Evolutionary conservation across 1,140 invertebrate genomes (phyloP), one percentile per base, ranked within the genome.

Genomic region (Papilio aristodemus): DNA sequence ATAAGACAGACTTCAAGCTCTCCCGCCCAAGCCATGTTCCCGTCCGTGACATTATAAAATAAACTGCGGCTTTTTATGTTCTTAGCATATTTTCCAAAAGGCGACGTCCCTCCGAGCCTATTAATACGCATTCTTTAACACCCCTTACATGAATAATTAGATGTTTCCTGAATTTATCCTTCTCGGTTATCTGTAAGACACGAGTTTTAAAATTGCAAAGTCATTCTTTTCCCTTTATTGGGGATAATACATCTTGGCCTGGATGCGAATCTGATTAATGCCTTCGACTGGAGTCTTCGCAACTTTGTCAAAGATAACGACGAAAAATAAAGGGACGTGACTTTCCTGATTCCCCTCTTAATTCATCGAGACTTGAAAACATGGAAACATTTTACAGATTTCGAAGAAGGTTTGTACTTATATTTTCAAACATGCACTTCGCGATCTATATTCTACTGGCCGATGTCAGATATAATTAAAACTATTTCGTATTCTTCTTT

Each of bases 101-200:
- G 71, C 74, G 71, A 78, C 77, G 71, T 67, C 71, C 72, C 83
- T 75, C 71, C 70, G 59, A 73, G 81, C 84, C 71, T 85, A 81
- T 89, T 89, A 89, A 88, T 87, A 90, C 84, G 78, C 76, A 73
- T 78, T 82, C 83, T 85, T 86, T 85, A 85, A 85, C 86, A 84
- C 82, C 87, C 89, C 85, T 83, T 81, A 90, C 87, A 88, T 89
- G 89, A 91, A 90, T 90, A 90, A 91, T 91, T 91, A 91, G 85
- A 82, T 89, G 86, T 90, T 89, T 86, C 78, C 80, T 71, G 77
- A 81, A 83, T 89, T 89, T 86, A 83, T 87, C 74, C 79, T 72
- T 70, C 74, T 68, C 75, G 78, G 71, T 87, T 88, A 91, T 91
- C 89, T 80, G 74, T 81, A 82, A 78, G 85, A 91, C 89, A 90